Conservation (phyloP, 2,113 vertebrate species). For the Rhinichthys klamathensis region DNA sequence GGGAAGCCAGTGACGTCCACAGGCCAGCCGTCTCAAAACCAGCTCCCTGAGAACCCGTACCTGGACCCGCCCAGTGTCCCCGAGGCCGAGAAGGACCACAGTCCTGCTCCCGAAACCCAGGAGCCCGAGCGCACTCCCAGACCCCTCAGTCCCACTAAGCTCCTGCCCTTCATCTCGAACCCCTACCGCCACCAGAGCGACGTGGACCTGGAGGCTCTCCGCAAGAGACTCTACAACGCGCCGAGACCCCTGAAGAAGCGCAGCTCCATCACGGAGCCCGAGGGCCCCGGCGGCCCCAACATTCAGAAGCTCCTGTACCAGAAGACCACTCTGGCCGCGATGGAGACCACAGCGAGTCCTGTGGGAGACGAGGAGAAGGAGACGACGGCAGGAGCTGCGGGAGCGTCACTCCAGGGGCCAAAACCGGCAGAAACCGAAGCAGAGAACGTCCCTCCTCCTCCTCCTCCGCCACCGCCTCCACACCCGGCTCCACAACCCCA, state of each 20-base stretch:
- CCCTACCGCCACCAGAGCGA: conserved; percentile 96
- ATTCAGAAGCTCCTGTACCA: conserved; percentile 97
- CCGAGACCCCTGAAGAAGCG: conserved; percentile 94
- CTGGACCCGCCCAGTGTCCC: conserved; percentile 77
- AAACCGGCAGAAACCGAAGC: conserved; percentile 51
- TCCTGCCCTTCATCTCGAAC: conserved; percentile 94
- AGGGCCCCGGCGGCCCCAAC: conserved; percentile 94
- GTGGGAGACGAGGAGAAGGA: conserved; percentile 73
- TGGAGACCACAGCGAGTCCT: conserved; percentile 84
- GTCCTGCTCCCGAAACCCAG: conserved; percentile 68
- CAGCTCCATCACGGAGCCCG: conserved; percentile 96
- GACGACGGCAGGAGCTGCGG: neutral
- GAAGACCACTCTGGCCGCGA: conserved; percentile 94
- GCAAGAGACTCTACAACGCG: conserved; percentile 93
- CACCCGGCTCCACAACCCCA: conserved; percentile 77
- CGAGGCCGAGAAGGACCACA: conserved; percentile 74
- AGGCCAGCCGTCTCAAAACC: conserved; percentile 59
- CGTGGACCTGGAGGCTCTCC: conserved; percentile 89
- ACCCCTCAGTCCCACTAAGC: conserved; percentile 94
- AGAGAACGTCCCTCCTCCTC: conserved; percentile 69
- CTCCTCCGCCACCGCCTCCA: conserved; percentile 69
- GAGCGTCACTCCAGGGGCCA: conserved; percentile 1
- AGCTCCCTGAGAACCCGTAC: conserved; percentile 79
- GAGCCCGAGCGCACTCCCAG: conserved; percentile 90
- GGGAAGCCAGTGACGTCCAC: conserved; percentile 89